A percentile compares a stretch with the other conserved stretches of the same genome.
These are phyloP conservation scores for Glaucopsyche alexis DNA, from an alignment of 2,888 invertebrate species.

Conservation along the genomic window DNA sequence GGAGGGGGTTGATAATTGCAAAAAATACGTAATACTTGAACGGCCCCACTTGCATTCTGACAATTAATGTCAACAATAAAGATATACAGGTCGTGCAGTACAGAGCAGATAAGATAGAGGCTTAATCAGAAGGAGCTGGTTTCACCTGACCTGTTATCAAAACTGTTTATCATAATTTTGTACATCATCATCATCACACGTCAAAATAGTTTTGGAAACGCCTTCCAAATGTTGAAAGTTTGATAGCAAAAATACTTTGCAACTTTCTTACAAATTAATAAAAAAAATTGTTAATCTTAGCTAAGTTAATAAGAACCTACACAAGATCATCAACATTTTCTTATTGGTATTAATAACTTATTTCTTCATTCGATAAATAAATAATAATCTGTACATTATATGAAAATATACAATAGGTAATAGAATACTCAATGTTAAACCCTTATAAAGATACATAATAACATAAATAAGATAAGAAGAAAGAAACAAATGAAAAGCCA, in stretches of 20 bases:
- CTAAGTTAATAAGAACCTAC: no score
- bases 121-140: not conserved
- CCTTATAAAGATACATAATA: not conserved
- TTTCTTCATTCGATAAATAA: not conserved
- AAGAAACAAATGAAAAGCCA: not conserved
- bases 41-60: no score
- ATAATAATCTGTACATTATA: not conserved
- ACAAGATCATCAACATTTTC: no score
- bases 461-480: not conserved
- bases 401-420: not conserved
- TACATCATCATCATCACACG: not conserved
- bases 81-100: not conserved
- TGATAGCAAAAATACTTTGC: not conserved
- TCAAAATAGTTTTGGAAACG: conserved; percentile 6
- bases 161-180: not conserved
- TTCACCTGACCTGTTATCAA: not conserved
- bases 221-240: not conserved
- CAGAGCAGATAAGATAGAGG: not conserved
- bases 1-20: no score
- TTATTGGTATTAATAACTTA: no score
- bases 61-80: not conserved
- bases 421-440: not conserved
- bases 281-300: not conserved
- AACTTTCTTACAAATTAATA: not conserved
- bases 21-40: no score